Conservation (phyloP, 2,113 vertebrate genomes). For the Syngnathus floridae region DNA sequence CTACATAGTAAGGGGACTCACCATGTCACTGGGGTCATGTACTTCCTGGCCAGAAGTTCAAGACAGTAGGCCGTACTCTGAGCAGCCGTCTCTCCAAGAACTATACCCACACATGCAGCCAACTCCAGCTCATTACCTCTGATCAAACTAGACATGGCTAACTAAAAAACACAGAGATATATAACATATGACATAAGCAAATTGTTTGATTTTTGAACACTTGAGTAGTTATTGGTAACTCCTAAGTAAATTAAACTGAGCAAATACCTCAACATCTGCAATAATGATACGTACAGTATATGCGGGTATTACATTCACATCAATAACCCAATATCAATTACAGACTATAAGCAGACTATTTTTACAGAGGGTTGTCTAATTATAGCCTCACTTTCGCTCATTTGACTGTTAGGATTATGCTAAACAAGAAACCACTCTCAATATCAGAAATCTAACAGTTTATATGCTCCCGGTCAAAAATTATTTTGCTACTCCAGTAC, state of each 20-base stretch:
- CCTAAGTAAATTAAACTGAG: neutral
- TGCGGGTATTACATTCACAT: neutral
- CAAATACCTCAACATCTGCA: neutral
- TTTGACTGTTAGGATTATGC: neutral
- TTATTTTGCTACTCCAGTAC: neutral
- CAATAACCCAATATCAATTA: neutral
- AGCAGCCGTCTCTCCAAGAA: slow-evolving; percentile 79
- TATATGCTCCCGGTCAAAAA: too few relatives aligned
- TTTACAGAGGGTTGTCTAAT: neutral
- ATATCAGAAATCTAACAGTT: too few relatives aligned
- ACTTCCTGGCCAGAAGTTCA: slow-evolving; percentile 90
- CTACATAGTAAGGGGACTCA: slow-evolving; percentile 55
- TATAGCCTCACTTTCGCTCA: neutral
- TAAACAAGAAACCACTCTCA: too few relatives aligned
- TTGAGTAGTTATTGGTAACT: neutral
- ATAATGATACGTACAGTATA: neutral
- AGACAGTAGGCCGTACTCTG: slow-evolving; percentile 83
- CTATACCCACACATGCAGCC: slow-evolving; percentile 83
- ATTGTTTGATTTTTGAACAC: neutral
- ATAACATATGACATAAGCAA: neutral
- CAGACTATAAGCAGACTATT: neutral
- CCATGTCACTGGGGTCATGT: slow-evolving; percentile 84
- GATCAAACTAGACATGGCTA: slow-evolving; percentile 88
- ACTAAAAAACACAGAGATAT: slow-evolving; percentile 61
- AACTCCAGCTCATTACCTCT: slow-evolving; percentile 94